phyloP scores from a whole-genome alignment of 2,797 vertebrate genomes.

The Melopsittacus undulatus region DNA sequence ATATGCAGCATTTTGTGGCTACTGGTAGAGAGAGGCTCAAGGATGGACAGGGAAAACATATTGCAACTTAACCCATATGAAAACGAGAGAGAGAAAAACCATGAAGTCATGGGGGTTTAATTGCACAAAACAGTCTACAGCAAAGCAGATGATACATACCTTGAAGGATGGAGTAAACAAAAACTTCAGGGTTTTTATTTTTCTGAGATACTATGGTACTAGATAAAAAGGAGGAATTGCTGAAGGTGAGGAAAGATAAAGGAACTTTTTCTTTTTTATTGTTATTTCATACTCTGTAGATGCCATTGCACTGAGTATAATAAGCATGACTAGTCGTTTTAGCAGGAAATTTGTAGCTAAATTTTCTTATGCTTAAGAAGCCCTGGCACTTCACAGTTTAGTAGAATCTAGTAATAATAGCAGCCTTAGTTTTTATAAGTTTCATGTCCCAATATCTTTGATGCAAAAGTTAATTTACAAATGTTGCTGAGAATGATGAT shows the following conservation, averaged over 20 bases:
- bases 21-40: background rate
- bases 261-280: background rate
- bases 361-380: background rate
- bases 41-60: background rate
- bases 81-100: background rate
- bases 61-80: background rate
- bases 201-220: background rate
- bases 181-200: background rate
- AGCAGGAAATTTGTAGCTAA: background rate
- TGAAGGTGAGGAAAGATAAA: background rate
- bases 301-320: background rate
- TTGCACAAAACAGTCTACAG: background rate
- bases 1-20: background rate
- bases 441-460: background rate
- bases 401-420: background rate
- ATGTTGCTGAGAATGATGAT: background rate
- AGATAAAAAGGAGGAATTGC: background rate
- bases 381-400: background rate
- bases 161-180: background rate
- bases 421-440: background rate
- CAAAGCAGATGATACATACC: background rate
- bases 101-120: background rate
- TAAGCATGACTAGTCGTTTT: background rate
- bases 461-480: constrained; percentile 24
- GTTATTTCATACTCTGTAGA: background rate